A percentile compares a stretch with the other conserved stretches of the same genome.
These are phyloP conservation scores for Drosophila sordidapex DNA, from an alignment of 2,888 invertebrate genomes.

Conservation along the genomic window DNA sequence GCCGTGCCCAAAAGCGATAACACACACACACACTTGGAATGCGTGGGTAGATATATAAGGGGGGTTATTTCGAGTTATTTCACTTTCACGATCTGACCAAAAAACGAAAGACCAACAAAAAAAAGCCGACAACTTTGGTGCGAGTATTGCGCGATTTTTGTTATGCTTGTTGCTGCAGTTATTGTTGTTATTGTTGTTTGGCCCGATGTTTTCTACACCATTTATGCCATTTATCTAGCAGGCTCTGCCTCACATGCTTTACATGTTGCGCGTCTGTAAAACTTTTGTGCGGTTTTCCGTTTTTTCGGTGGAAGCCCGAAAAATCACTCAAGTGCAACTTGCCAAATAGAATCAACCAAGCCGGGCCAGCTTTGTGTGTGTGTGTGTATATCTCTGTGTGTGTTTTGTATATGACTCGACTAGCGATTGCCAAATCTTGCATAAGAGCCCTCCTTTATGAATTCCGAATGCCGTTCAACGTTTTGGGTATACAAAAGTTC, in stretches of 20 bases:
- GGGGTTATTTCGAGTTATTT: slow-evolving; percentile 17
- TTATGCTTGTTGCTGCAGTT: slow-evolving; percentile 40
- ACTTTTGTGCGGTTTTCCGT: slow-evolving; percentile 59
- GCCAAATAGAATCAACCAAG: slow-evolving; percentile 72
- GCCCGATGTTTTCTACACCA: slow-evolving; percentile 69
- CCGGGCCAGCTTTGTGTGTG: slow-evolving; percentile 17
- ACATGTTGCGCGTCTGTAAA: slow-evolving; percentile 64
- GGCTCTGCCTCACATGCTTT: slow-evolving; percentile 45
- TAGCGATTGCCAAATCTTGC: slow-evolving; percentile 69
- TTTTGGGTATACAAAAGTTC: slow-evolving; percentile 16
- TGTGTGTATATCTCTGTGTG: background rate
- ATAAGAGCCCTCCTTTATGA: slow-evolving; percentile 66
- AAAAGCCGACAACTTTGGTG: slow-evolving; percentile 39
- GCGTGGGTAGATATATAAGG: background rate
- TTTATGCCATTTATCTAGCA: slow-evolving; percentile 72
- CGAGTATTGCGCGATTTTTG: slow-evolving; percentile 71
- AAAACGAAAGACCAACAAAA: background rate
- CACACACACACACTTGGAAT: slow-evolving; percentile 44
- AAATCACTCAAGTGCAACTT: slow-evolving; percentile 84
- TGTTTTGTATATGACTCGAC: slow-evolving; percentile 25
- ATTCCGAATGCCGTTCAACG: slow-evolving; percentile 46
- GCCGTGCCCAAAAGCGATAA: slow-evolving; percentile 52
- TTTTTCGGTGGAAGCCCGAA: slow-evolving; percentile 64
- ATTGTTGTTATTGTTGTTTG: slow-evolving; percentile 37
- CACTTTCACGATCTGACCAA: slow-evolving; percentile 59